phyloP scores from a whole-genome alignment of 37 sponge, comb jelly and placozoan genomes.

The Agelas oroides region DNA sequence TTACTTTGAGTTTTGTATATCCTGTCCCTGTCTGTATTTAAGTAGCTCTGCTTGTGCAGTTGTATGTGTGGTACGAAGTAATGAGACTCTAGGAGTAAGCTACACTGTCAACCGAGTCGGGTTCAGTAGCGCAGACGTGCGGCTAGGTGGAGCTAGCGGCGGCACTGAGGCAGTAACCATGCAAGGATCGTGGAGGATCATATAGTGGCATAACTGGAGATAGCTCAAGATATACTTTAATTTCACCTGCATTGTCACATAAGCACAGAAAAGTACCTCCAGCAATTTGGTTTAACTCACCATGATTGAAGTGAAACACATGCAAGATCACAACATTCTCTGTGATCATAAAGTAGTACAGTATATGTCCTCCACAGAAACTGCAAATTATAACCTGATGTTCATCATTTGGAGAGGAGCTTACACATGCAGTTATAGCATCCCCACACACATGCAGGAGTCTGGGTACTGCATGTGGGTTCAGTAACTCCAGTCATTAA shows the following conservation, averaged over 20 bases:
- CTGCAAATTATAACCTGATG: constrained; percentile 8
- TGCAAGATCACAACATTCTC: constrained; percentile 6
- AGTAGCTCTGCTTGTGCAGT: too few relatives aligned
- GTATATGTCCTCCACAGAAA: constrained; percentile 36
- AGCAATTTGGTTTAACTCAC: constrained; percentile 73
- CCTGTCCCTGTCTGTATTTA: too few relatives aligned
- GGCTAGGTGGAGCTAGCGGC: too few relatives aligned
- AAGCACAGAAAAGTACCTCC: constrained; percentile 37
- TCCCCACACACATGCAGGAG: constrained; percentile 23
- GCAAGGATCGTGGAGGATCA: too few relatives aligned
- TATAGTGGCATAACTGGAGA: constrained; percentile 46
- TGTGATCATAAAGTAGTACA: constrained; percentile 40
- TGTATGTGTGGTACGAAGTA: too few relatives aligned
- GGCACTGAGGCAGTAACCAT: too few relatives aligned
- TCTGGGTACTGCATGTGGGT: neutral
- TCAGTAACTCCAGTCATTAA: neutral
- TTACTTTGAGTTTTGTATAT: too few relatives aligned
- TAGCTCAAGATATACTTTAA: constrained; percentile 56
- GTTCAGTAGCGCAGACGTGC: too few relatives aligned
- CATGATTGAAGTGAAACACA: constrained; percentile 42
- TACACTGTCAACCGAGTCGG: too few relatives aligned
- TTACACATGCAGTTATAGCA: constrained; percentile 48
- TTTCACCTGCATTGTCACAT: constrained; percentile 77
- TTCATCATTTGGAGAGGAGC: neutral
- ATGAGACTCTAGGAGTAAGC: too few relatives aligned